Evolutionary conservation across 2,113 vertebrate species (phyloP).

Genomic region (Corapipo altera): DNA sequence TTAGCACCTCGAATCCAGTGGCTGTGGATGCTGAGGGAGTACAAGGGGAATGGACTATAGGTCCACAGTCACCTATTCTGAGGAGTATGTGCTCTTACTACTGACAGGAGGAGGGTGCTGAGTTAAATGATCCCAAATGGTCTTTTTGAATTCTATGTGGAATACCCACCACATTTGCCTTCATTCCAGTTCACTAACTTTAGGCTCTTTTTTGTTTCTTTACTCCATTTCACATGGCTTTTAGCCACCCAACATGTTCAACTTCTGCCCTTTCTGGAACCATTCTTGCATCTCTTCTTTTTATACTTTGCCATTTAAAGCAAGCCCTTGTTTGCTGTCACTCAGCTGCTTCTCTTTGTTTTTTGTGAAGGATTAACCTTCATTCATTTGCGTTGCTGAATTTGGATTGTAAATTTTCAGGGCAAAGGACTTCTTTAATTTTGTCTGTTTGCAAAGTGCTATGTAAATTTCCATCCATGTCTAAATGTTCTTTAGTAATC

Average conservation of each 20-base stretch:
- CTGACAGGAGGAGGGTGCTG: neutral
- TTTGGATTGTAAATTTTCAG: neutral
- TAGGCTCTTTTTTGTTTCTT: neutral
- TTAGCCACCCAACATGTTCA: neutral
- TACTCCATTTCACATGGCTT: neutral
- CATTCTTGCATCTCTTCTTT: neutral
- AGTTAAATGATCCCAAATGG: neutral
- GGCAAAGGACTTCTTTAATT: neutral
- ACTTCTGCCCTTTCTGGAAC: neutral
- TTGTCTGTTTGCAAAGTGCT: neutral
- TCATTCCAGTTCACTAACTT: neutral
- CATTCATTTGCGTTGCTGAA: neutral
- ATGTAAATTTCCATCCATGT: neutral
- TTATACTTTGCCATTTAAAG: neutral
- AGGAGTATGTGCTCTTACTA: neutral
- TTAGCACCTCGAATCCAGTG: neutral
- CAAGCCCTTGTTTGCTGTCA: neutral
- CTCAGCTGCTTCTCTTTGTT: neutral
- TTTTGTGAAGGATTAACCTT: conserved; percentile 21
- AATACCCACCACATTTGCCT: neutral
- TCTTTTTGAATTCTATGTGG: neutral
- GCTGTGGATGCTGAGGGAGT: neutral
- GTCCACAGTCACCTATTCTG: neutral
- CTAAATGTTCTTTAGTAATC: neutral
- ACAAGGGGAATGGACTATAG: neutral